Evolutionary conservation across 2,797 vertebrate species (phyloP).

Genomic region (Paguma larvata): DNA sequence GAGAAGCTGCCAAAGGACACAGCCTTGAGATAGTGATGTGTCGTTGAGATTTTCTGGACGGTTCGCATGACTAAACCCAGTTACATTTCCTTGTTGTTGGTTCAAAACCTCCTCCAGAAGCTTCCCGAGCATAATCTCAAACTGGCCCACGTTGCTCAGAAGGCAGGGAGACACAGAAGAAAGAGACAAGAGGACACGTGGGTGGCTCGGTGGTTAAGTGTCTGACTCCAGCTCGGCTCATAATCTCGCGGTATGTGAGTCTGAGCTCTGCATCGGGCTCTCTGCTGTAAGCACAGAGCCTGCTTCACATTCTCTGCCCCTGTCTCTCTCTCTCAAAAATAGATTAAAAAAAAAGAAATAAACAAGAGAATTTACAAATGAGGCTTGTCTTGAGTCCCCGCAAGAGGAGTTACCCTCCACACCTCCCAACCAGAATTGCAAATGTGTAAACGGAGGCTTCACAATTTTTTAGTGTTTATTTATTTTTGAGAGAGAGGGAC

Average conservation of each 20-base stretch:
- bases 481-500: too few relatives aligned
- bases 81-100: not conserved
- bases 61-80: not conserved
- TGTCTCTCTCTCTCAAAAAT: too few relatives aligned
- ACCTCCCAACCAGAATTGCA: not conserved
- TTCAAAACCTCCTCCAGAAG: not conserved
- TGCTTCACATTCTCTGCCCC: too few relatives aligned
- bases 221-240: too few relatives aligned
- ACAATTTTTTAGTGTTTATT: too few relatives aligned
- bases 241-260: too few relatives aligned
- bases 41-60: not conserved
- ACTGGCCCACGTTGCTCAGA: not conserved
- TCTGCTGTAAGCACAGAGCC: too few relatives aligned
- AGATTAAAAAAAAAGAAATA: too few relatives aligned
- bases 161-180: not conserved
- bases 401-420: not conserved
- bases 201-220: too few relatives aligned
- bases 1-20: not conserved
- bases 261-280: too few relatives aligned
- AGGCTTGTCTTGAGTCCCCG: not conserved
- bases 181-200: not conserved
- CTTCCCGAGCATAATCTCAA: not conserved
- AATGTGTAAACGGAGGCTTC: not conserved
- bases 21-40: not conserved
- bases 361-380: not conserved